Evolutionary conservation across 2,113 vertebrate genomes (phyloP).

Genomic region (Taurulus bubalis): DNA sequence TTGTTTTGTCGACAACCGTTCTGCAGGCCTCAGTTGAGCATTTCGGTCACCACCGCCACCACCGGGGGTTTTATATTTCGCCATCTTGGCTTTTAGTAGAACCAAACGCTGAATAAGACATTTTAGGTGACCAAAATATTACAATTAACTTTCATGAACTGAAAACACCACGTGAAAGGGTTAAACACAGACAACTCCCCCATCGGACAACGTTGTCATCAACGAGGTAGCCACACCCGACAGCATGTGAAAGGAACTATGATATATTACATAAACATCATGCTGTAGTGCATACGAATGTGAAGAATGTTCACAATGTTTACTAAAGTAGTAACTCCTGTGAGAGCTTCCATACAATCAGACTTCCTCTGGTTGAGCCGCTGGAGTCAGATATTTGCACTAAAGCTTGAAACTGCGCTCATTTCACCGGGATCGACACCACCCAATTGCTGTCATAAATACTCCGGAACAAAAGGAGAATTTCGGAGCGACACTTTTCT

Average conservation of each 20-base stretch:
- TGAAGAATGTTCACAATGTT: background rate
- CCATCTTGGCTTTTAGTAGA: background rate
- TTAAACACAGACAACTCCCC: background rate
- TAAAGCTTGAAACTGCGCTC: background rate
- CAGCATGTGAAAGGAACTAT: background rate
- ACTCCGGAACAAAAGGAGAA: slow-evolving; percentile 4
- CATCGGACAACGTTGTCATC: background rate
- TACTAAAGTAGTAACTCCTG: background rate
- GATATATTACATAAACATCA: background rate
- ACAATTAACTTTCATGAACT: background rate
- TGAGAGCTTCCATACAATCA: background rate
- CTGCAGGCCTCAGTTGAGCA: background rate
- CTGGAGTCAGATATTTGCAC: background rate
- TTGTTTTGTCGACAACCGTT: background rate
- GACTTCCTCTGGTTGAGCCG: background rate
- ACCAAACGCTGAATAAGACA: background rate
- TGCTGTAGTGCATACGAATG: background rate
- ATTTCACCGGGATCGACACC: background rate
- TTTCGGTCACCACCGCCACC: background rate
- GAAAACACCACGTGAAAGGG: background rate
- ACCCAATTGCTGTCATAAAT: background rate
- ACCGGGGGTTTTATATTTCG: background rate
- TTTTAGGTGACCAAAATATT: background rate
- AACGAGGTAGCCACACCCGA: too few relatives aligned
- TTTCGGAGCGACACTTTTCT: background rate